These are phyloP conservation scores for Tenodera sinensis DNA, from an alignment of 2,888 invertebrate species.

Conservation along the genomic window DNA sequence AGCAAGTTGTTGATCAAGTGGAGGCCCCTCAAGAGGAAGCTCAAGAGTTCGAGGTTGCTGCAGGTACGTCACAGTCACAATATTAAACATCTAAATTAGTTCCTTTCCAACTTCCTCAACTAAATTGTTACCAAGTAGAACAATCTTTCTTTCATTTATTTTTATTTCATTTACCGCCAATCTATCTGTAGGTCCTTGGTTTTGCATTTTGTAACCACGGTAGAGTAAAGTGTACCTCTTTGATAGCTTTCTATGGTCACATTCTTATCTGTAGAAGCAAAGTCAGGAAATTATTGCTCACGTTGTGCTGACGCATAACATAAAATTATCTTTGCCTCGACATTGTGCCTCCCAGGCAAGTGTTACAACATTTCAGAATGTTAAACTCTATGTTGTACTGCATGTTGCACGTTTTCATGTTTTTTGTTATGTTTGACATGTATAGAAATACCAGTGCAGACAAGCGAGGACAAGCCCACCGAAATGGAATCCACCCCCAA, in stretches of 20 bases:
- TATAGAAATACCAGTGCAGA: neutral
- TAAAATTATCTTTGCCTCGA: too few relatives aligned
- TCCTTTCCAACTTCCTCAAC: neutral
- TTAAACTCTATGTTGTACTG: neutral
- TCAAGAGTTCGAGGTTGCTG: neutral
- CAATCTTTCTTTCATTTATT: too few relatives aligned
- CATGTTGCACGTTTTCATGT: constrained; percentile 1
- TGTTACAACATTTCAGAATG: neutral
- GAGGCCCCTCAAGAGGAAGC: neutral
- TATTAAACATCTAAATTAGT: neutral
- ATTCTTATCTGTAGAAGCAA: too few relatives aligned
- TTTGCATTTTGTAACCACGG: too few relatives aligned
- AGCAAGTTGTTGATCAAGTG: neutral
- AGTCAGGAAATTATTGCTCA: too few relatives aligned
- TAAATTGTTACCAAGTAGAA: too few relatives aligned
- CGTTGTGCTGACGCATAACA: too few relatives aligned
- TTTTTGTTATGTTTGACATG: neutral
- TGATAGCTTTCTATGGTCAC: too few relatives aligned
- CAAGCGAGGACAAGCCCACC: neutral
- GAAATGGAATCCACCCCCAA: neutral
- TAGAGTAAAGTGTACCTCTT: too few relatives aligned
- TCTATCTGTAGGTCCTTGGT: too few relatives aligned
- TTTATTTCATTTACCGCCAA: too few relatives aligned
- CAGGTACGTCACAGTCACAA: neutral
- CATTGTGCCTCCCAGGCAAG: neutral